Base-by-base conservation (phyloP, 2,888 invertebrate genomes). In the Auanema freiburgensis region DNA sequence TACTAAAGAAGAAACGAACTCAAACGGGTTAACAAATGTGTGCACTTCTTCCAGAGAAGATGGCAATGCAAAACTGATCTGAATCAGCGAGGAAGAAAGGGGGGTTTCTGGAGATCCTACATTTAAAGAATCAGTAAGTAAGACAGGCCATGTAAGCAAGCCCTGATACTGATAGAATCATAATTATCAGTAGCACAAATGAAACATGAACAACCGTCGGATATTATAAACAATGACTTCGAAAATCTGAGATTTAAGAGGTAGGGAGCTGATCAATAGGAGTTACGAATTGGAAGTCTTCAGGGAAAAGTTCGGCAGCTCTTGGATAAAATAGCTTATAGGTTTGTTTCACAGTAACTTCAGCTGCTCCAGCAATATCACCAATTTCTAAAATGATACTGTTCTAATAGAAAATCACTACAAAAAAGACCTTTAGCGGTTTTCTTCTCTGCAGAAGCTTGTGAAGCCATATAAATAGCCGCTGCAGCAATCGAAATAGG, bases 391-490 rank as follows among this genome's bases (percentile, higher is more conserved):
- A 12, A 76, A 16, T 52, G n/a, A 23, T 5, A 52, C 18, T 23
- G 24, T 52, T 23, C 10, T 52, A 18, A 4, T 8, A n/a, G 21
- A 6, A 46, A 46, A 25, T 2, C 44, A 5, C 10, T 23, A 42
- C 33, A 24, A 23, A n/a, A 6, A 50, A 10, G 33, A 87, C 87
- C 87, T 85, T 94, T 95, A 84, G 94, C 94, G 71, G 92, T 92
- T 78, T 92, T 90, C 84, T 96, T 92, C 78, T 92, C 92, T 0
- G 93, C 93, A 0, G 95, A 93, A 81, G 90, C 91, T 86, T 94
- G 96, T 14, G 95, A 95, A 1, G 98, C 97, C 97, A 98, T 97
- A 83, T 97, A 98, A 82, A 98, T 99, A 59, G 98, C 96, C 54
- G 98, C 97, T 8, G 98, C 98, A 0, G 98, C 95, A 0, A 98